phyloP scores from a whole-genome alignment of 1,140 invertebrate genomes.

The Pseudomyrmex pallidus region DNA sequence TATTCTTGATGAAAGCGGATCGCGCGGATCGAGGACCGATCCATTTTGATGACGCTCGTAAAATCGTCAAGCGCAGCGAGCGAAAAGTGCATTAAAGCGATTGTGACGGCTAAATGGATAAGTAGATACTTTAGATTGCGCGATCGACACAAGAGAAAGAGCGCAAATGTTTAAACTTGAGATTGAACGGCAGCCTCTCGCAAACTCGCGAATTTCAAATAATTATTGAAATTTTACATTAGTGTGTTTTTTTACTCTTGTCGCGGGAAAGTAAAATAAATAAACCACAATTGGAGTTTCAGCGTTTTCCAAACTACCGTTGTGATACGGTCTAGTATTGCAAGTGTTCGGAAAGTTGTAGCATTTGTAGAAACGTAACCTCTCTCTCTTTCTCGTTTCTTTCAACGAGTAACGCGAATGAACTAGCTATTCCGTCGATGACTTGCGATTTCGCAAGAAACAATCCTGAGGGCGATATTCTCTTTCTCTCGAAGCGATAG shows the following conservation, averaged over 20 bases:
- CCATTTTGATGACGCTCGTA: slow-evolving; percentile 18
- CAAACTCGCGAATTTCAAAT: not conserved
- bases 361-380: not conserved
- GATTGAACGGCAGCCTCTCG: not conserved
- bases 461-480: not conserved
- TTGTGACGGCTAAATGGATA: not conserved
- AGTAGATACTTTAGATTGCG: not conserved
- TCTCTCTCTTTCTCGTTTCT: not conserved
- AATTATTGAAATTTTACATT: not conserved
- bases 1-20: slow-evolving; percentile 44
- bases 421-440: slow-evolving; percentile 43
- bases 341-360: not conserved
- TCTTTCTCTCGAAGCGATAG: not conserved
- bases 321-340: not conserved
- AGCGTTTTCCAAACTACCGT: too few relatives aligned
- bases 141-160: not conserved
- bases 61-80: slow-evolving; percentile 3
- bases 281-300: too few relatives aligned
- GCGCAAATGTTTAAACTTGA: not conserved
- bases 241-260: not conserved
- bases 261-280: not conserved
- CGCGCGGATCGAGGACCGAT: slow-evolving; percentile 32
- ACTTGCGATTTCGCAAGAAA: slow-evolving; percentile 21
- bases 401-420: slow-evolving; percentile 3
- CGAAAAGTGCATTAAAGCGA: not conserved